phyloP scores from a whole-genome alignment of 2,797 vertebrate species.

The Molossus alvarezi region DNA sequence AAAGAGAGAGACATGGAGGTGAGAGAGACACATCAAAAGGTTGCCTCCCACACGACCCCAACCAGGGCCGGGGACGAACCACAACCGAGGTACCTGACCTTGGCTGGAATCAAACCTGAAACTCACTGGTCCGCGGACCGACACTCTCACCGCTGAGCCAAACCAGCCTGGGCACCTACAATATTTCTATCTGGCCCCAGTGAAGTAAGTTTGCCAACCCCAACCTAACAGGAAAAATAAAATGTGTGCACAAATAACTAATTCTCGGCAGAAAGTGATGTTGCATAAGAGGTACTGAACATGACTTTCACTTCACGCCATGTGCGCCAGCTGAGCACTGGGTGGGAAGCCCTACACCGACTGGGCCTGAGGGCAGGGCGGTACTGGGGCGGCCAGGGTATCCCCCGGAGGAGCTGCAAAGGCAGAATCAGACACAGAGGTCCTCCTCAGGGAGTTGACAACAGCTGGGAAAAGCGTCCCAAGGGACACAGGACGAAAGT shows the following conservation, averaged over 20 bases:
- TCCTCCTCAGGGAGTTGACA: not conserved
- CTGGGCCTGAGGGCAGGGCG: not conserved
- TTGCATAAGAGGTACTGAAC: not conserved
- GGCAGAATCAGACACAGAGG: not conserved
- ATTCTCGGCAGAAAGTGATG: not conserved
- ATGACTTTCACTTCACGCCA: too few relatives aligned
- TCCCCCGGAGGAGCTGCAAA: not conserved
- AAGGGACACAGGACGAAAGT: not conserved
- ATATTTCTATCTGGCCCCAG: not conserved
- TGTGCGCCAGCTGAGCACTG: not conserved
- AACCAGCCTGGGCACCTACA: not conserved
- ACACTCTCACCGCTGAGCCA: too few relatives aligned
- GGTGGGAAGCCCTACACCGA: not conserved
- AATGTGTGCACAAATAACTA: accelerated
- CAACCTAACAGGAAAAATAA: not conserved
- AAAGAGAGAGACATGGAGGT: too few relatives aligned
- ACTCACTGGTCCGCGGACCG: too few relatives aligned
- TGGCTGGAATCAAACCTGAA: too few relatives aligned
- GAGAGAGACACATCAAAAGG: too few relatives aligned
- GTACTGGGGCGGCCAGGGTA: accelerated
- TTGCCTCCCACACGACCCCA: too few relatives aligned
- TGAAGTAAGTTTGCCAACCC: not conserved
- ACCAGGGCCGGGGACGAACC: too few relatives aligned
- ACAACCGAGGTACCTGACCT: too few relatives aligned
- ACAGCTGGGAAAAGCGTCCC: not conserved